Conservation (phyloP, 2,888 invertebrate genomes). For the Stenodera caucasica region DNA sequence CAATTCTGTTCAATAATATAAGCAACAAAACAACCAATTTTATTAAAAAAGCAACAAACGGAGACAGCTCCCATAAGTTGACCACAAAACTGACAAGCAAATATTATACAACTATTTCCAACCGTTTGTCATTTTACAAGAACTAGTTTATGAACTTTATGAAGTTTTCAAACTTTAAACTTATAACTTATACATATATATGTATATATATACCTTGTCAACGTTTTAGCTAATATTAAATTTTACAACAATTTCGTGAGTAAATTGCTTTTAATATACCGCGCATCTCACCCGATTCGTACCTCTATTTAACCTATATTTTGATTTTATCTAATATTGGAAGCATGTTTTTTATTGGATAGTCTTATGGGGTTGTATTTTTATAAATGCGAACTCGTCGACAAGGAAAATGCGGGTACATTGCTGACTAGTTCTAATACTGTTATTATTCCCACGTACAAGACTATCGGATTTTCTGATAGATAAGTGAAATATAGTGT, state of each 20-base stretch:
- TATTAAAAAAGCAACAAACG: not conserved
- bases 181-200: not conserved
- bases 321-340: no score
- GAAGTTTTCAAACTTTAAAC: not conserved
- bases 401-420: slow-evolving; percentile 27
- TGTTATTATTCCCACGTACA: slow-evolving; percentile 31
- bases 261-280: not conserved
- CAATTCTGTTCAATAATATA: slow-evolving; percentile 18
- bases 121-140: not conserved
- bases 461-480: slow-evolving; percentile 23
- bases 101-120: not conserved
- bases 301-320: no score
- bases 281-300: no score
- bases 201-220: not conserved
- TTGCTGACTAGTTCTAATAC: slow-evolving; percentile 27
- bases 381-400: not conserved
- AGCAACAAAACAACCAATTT: slow-evolving; percentile 12
- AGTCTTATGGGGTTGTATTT: no score
- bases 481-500: slow-evolving; percentile 27
- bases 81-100: slow-evolving; percentile 1
- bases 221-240: not conserved
- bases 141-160: slow-evolving; percentile 2
- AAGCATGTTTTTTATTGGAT: no score
- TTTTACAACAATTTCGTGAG: not conserved
- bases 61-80: not conserved